Evolutionary conservation across 2,888 invertebrate genomes (phyloP).

Genomic region (Pseudeuparius sepicola): DNA sequence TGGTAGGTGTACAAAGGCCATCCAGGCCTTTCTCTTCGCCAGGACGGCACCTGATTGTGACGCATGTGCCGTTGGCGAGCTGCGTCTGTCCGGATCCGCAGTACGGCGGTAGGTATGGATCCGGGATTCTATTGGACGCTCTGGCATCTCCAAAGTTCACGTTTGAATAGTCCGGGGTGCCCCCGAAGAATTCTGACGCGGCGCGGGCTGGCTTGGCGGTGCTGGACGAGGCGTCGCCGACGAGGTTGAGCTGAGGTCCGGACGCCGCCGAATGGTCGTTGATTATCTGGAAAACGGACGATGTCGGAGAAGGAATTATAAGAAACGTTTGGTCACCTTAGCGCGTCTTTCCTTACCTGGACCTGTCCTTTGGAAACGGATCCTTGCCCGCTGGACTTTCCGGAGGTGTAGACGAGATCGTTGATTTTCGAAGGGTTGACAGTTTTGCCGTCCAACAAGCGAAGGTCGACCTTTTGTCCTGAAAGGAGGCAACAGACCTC

Average conservation of each 20-base stretch:
- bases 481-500: slow-evolving; percentile 28
- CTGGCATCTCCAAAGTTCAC: slow-evolving; percentile 32
- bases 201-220: slow-evolving; percentile 32
- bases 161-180: slow-evolving; percentile 33
- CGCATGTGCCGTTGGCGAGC: too few species aligned
- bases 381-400: slow-evolving; percentile 30
- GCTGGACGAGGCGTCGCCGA: slow-evolving; percentile 29
- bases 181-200: slow-evolving; percentile 24
- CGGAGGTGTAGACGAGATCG: slow-evolving; percentile 26
- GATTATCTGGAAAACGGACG: slow-evolving; percentile 16
- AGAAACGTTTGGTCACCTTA: too few species aligned
- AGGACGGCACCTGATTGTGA: too few species aligned
- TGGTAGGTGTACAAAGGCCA: slow-evolving; percentile 10
- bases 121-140: slow-evolving; percentile 34
- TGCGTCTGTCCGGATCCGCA: slow-evolving; percentile 6
- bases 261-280: slow-evolving; percentile 21
- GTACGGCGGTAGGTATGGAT: slow-evolving; percentile 36
- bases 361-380: slow-evolving; percentile 30
- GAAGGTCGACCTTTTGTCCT: slow-evolving; percentile 3
- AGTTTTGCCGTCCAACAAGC: slow-evolving; percentile 16
- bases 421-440: slow-evolving; percentile 24
- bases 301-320: too few species aligned
- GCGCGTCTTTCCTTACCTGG: slow-evolving; percentile 23
- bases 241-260: slow-evolving; percentile 27
- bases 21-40: too few species aligned